A percentile compares a stretch with the other conserved stretches of the same genome.
These are phyloP conservation scores for Heliocidaris erythrogramma DNA, from an alignment of 35 echinoderm and acorn worm species.

Conservation along the genomic window DNA sequence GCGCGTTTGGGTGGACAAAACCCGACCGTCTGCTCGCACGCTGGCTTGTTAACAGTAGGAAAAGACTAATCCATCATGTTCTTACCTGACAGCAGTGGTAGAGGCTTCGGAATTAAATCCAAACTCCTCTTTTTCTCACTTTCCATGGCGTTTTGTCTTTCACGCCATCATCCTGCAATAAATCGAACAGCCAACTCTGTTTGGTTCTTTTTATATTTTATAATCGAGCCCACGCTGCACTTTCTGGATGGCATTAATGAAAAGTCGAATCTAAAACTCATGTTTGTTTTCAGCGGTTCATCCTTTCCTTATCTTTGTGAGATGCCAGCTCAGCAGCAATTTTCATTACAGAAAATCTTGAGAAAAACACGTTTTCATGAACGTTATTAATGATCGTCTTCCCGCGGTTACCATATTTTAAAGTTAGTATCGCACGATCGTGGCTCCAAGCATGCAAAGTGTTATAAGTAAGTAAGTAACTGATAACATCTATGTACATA, in stretches of 20 bases:
- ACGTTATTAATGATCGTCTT: background rate
- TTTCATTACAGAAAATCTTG: background rate
- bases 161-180: background rate
- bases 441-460: too few relatives aligned
- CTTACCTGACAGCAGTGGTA: background rate
- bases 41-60: constrained; percentile 40
- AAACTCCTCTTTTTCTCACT: constrained; percentile 19
- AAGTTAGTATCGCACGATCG: background rate
- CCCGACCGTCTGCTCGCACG: background rate
- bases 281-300: background rate
- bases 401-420: background rate
- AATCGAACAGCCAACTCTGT: background rate
- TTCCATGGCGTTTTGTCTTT: constrained; percentile 16
- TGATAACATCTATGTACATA: background rate
- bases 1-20: constrained; percentile 5
- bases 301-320: background rate
- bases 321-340: background rate
- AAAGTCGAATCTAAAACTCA: background rate
- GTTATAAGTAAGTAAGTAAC: too few relatives aligned
- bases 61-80: constrained; percentile 5
- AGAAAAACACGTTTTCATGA: background rate
- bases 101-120: constrained; percentile 6
- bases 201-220: background rate
- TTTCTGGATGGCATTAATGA: background rate
- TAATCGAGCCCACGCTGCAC: background rate